Conservation (phyloP, 2,888 invertebrate species). For the Metacarcinus magister region DNA sequence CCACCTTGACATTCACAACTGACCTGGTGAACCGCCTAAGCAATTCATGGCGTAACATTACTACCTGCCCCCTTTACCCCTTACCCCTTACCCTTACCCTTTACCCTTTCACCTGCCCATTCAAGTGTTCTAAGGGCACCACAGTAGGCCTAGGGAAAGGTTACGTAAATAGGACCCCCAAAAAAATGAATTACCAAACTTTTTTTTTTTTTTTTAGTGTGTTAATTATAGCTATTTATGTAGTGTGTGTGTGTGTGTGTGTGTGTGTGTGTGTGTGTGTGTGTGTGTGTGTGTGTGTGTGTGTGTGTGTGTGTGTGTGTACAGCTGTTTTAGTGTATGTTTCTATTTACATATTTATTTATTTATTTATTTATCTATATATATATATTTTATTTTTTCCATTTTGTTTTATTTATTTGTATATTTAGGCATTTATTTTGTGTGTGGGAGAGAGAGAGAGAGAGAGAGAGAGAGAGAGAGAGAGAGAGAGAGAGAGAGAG, state of each 20-base stretch:
- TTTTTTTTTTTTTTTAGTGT: too few relatives aligned
- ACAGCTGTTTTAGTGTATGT: too few relatives aligned
- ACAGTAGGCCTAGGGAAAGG: too few relatives aligned
- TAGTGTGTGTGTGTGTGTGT: too few relatives aligned
- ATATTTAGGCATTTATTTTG: neutral
- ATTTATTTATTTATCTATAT: slow-evolving; percentile 30
- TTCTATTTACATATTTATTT: neutral
- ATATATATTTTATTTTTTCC: neutral
- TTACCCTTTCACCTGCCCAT: neutral
- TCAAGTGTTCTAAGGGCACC: too few relatives aligned
- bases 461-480: neutral
- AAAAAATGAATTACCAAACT: too few relatives aligned
- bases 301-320: too few relatives aligned
- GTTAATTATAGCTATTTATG: too few relatives aligned
- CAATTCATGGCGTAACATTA: neutral
- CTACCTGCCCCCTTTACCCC: neutral
- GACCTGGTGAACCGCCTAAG: neutral
- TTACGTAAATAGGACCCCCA: too few relatives aligned
- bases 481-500: too few relatives aligned
- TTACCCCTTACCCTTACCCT: neutral
- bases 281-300: too few relatives aligned
- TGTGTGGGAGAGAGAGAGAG: neutral
- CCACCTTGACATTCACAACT: neutral
- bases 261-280: neutral
- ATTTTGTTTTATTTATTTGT: slow-evolving; percentile 3